Evolutionary conservation across 2,888 invertebrate genomes (phyloP), one percentile per base, ranked within the genome.

Genomic region (Ormyrus thymus): DNA sequence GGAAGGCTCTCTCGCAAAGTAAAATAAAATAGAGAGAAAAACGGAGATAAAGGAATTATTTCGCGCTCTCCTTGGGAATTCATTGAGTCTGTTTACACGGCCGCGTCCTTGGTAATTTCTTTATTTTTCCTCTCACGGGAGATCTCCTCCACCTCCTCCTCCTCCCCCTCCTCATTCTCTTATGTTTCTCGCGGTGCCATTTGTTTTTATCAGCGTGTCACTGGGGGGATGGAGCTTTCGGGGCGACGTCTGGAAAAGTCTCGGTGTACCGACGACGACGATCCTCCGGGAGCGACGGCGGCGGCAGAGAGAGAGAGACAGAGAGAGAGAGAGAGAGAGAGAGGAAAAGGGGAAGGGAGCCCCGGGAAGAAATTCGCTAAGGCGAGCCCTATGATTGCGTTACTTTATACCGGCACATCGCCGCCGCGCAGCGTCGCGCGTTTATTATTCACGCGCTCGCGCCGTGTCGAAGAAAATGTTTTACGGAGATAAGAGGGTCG

Each of bases 191-290:
- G 86, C 86, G 84, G 56, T 84, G 85, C 88, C 88, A 89, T 90
- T 89, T 88, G 87, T 89, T 90, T 90, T 89, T 89, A 90, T 89
- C 89, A 89, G 86, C 84, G 82, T 81, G 83, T 84, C 88, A 83
- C 86, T 69, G 55, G 69, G 69, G 69, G 29, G 68, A 29, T 58
- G 62, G 29, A 76, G 64, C 51, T 79, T 71, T 71, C 65, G 77
- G 58, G 55, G 43, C 11, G 51, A 51, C 69, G 78, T 78, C 59
- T 66, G 46, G 13, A 13, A 43, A 56, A 62, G 43, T 66, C 65
- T 66, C 66, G 51, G 58, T 59, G 15, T 51, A 66, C 45, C 53
- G 53, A 61, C 72, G 48, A 61, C 72, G 48, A 48, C 7, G 72
- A 76, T 76, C 77, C 75, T 79, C 13, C 61, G 76, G 77, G 80